Percentiles rank a stretch among this genome's conserved stretches.
These are phyloP conservation scores for Agelastica alni DNA, from an alignment of 2,888 invertebrate genomes.

Conservation along the genomic window DNA sequence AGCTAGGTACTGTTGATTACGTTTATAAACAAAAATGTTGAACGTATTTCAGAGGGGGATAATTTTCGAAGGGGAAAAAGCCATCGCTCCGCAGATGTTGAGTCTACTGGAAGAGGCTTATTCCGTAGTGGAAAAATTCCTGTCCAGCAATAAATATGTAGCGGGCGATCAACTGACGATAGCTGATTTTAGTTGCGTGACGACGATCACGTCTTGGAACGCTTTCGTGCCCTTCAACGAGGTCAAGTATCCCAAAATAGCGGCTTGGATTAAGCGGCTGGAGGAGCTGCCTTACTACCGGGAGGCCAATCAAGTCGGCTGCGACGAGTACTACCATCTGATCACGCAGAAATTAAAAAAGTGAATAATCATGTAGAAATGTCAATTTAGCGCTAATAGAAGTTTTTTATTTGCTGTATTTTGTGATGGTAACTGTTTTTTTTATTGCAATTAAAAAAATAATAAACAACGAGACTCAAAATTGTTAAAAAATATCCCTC, in stretches of 20 bases:
- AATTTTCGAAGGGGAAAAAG: slow-evolving; percentile 13
- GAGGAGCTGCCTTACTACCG: slow-evolving; percentile 46
- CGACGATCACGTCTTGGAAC: slow-evolving; percentile 31
- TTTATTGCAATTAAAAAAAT: too few relatives aligned
- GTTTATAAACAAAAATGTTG: neutral
- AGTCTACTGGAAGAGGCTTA: slow-evolving; percentile 34
- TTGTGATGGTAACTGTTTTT: too few relatives aligned
- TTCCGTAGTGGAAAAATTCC: slow-evolving; percentile 51
- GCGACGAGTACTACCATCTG: too few relatives aligned
- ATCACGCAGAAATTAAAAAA: too few relatives aligned
- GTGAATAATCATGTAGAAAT: too few relatives aligned
- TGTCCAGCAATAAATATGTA: slow-evolving; percentile 44
- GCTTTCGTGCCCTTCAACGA: slow-evolving; percentile 30
- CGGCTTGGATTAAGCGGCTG: slow-evolving; percentile 50
- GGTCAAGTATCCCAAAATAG: slow-evolving; percentile 36
- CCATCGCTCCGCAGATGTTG: neutral
- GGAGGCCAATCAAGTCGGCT: slow-evolving; percentile 24
- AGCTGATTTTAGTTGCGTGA: slow-evolving; percentile 38
- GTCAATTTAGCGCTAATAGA: too few relatives aligned
- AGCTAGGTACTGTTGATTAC: too few relatives aligned
- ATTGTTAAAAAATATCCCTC: too few relatives aligned
- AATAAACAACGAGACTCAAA: too few relatives aligned
- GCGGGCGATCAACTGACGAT: slow-evolving; percentile 39
- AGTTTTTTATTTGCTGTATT: too few relatives aligned
- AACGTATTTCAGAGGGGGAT: slow-evolving; percentile 11